These are phyloP conservation scores for Parelbella ahira DNA, from an alignment of 2,888 invertebrate species.

Conservation along the genomic window DNA sequence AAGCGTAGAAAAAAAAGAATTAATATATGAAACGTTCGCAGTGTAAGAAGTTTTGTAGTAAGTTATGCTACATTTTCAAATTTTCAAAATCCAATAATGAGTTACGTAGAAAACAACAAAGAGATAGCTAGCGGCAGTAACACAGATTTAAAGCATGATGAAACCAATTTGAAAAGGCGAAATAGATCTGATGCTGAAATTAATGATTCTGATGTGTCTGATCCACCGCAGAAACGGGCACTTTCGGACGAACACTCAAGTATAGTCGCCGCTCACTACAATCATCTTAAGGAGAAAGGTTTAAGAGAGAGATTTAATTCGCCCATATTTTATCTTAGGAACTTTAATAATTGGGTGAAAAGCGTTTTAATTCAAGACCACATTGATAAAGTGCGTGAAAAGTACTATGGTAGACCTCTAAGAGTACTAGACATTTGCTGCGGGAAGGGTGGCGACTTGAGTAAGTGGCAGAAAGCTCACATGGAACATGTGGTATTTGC, in stretches of 20 bases:
- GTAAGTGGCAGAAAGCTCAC: constrained; percentile 95
- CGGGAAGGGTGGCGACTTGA: constrained; percentile 98
- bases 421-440: constrained; percentile 96
- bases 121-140: constrained; percentile 16
- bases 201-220: neutral
- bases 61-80: constrained; percentile 4
- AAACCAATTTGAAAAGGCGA: constrained; percentile 1
- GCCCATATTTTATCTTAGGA: constrained; percentile 95
- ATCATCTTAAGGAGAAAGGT: constrained; percentile 91
- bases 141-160: neutral
- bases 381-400: constrained; percentile 83
- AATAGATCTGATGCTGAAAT: constrained; percentile 2
- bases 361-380: constrained; percentile 95
- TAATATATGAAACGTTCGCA: neutral
- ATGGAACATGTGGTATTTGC: constrained; percentile 92
- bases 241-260: constrained; percentile 63
- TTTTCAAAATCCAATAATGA: constrained; percentile 10
- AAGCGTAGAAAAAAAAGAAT: neutral
- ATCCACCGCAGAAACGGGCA: constrained; percentile 12
- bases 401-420: constrained; percentile 83
- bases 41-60: neutral
- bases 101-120: constrained; percentile 21
- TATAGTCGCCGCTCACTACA: constrained; percentile 96
- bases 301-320: constrained; percentile 90
- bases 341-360: constrained; percentile 99